A percentile compares a stretch with the other conserved stretches of the same genome.
Evolutionary conservation across 2,797 vertebrate species (phyloP).

Genomic region (Labeo calbasu): DNA sequence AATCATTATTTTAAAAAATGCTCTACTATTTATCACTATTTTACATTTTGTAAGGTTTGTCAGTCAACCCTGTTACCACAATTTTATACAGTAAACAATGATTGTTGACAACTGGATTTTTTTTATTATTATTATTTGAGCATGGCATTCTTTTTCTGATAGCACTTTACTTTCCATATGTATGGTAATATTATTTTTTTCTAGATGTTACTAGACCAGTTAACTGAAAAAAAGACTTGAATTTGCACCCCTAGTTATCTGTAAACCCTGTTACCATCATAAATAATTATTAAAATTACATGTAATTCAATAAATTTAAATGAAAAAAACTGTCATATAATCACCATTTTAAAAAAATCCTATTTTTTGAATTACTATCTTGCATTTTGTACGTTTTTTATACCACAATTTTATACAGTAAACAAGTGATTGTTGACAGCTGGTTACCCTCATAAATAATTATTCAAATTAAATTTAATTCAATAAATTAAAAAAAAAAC

Average conservation of each 20-base stretch:
- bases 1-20: background rate
- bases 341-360: no score
- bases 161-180: no score
- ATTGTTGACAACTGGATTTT: no score
- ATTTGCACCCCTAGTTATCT: background rate
- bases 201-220: background rate
- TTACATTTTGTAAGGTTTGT: background rate
- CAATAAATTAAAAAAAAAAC: no score
- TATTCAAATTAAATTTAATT: no score
- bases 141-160: no score
- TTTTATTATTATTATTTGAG: no score
- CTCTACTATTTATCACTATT: background rate
- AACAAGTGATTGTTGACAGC: no score
- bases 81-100: no score
- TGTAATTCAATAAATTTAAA: background rate
- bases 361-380: background rate
- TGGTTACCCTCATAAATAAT: no score
- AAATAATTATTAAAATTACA: background rate
- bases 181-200: background rate
- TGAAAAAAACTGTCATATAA: background rate
- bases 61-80: no score
- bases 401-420: no score
- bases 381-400: background rate
- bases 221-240: background rate
- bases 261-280: background rate